These are phyloP conservation scores for Cairina moschata DNA, from an alignment of 2,113 vertebrate species.

Conservation along the genomic window DNA sequence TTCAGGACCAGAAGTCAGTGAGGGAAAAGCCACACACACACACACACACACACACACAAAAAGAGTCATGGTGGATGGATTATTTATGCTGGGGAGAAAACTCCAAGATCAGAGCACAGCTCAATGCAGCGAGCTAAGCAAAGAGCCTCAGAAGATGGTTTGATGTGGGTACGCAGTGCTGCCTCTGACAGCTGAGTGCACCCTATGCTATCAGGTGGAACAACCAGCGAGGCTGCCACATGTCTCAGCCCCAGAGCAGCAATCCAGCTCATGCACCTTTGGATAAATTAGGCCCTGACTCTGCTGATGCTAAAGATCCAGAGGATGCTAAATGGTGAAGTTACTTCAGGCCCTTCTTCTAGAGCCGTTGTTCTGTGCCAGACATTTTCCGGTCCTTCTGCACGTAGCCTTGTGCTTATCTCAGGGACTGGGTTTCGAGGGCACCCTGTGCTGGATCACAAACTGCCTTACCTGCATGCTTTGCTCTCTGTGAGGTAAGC, in stretches of 20 bases:
- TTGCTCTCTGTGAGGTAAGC: not conserved
- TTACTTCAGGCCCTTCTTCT: not conserved
- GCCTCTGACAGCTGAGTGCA: not conserved
- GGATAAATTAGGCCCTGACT: not conserved
- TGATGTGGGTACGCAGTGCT: not conserved
- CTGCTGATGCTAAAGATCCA: not conserved
- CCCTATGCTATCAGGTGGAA: not conserved
- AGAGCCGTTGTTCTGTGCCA: not conserved
- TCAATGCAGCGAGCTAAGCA: not conserved
- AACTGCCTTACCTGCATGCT: not conserved
- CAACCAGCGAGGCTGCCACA: not conserved
- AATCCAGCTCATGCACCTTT: not conserved
- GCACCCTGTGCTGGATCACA: fast-evolving
- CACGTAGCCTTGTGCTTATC: not conserved
- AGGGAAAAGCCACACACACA: not conserved
- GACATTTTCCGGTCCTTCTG: not conserved
- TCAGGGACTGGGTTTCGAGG: not conserved
- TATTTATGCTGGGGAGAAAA: not conserved
- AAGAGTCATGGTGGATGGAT: not conserved
- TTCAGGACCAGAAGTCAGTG: not conserved
- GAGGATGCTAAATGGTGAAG: not conserved
- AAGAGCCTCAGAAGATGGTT: not conserved
- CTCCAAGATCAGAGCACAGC: not conserved
- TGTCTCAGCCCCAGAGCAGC: not conserved
- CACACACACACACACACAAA: not conserved